These are phyloP conservation scores for Verasper variegatus DNA, from an alignment of 2,113 vertebrate species.

Conservation along the genomic window DNA sequence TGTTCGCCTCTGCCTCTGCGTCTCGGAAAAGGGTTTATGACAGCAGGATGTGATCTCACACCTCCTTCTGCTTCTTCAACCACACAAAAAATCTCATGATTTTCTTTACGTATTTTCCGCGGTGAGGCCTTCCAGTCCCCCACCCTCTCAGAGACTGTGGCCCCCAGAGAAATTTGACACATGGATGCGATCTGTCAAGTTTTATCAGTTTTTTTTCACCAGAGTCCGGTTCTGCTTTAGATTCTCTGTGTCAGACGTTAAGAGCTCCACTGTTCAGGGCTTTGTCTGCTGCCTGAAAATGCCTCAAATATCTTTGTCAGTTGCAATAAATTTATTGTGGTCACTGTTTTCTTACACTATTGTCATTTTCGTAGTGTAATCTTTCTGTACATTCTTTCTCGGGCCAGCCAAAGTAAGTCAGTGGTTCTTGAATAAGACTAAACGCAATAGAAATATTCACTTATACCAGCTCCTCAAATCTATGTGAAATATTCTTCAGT, in stretches of 20 bases:
- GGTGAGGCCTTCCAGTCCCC: neutral
- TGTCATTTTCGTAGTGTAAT: no score
- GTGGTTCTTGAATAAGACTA: no score
- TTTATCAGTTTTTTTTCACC: slow-evolving; percentile 20
- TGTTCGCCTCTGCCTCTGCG: slow-evolving; percentile 5
- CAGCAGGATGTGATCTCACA: slow-evolving; percentile 72
- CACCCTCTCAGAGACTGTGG: neutral
- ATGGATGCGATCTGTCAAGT: neutral
- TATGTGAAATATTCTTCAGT: no score
- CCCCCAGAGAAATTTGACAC: slow-evolving; percentile 9
- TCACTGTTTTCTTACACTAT: no score
- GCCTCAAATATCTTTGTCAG: no score
- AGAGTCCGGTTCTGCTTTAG: slow-evolving; percentile 2
- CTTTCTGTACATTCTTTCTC: no score
- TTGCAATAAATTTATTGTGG: no score
- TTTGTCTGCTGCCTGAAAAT: neutral
- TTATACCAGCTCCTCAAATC: no score
- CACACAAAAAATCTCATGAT: slow-evolving; percentile 29
- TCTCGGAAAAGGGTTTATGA: slow-evolving; percentile 41
- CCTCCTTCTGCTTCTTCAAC: slow-evolving; percentile 55
- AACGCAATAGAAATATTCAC: no score
- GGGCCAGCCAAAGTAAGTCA: no score
- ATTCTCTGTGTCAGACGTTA: slow-evolving; percentile 3
- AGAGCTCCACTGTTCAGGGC: neutral
- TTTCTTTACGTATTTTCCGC: slow-evolving; percentile 11